Conservation (phyloP, 2,113 vertebrate genomes). For the Thalassarche chlororhynchos region DNA sequence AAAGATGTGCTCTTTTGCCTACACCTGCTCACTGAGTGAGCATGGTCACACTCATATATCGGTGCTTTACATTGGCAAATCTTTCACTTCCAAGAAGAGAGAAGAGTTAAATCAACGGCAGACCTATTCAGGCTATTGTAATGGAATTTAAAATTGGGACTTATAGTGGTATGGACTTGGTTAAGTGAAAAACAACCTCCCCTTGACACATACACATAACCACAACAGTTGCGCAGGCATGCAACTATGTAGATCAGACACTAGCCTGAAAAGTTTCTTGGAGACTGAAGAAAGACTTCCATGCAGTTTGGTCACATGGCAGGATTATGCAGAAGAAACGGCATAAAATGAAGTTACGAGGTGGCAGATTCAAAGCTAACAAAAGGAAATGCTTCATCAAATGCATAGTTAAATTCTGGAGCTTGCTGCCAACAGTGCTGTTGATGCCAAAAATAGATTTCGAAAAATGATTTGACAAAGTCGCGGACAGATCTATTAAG, state of each 20-base stretch:
- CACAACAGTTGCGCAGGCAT: background rate
- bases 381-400: background rate
- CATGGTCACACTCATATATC: fast-evolving
- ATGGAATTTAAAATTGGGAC: background rate
- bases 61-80: background rate
- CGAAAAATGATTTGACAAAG: background rate
- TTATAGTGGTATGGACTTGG: background rate
- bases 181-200: background rate
- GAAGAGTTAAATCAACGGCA: background rate
- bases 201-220: background rate
- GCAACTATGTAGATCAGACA: background rate
- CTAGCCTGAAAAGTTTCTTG: background rate
- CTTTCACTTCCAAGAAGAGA: background rate
- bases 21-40: background rate
- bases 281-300: background rate
- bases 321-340: background rate
- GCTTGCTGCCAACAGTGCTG: background rate
- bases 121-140: background rate
- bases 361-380: background rate
- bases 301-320: background rate
- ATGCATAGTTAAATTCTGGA: background rate
- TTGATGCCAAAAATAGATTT: background rate
- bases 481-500: background rate
- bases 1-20: background rate
- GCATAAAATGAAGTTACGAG: background rate